Evolutionary conservation across 2,888 invertebrate species (phyloP).

Genomic region (Chrysomela aeneicollis): DNA sequence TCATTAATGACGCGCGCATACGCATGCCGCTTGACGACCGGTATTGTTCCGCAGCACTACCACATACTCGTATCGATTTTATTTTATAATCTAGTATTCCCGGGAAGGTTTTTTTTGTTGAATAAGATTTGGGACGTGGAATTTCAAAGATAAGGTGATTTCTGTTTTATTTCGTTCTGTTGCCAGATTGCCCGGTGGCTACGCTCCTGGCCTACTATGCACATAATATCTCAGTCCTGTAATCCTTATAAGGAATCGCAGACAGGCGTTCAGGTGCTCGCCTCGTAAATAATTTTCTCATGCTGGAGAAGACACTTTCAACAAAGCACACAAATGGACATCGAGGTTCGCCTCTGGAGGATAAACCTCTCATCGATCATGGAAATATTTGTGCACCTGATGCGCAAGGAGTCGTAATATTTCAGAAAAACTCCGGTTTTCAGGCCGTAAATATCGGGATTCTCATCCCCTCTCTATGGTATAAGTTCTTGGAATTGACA

Average conservation of each 20-base stretch:
- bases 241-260: slow-evolving; percentile 26
- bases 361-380: slow-evolving; percentile 21
- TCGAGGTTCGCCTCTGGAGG: slow-evolving; percentile 15
- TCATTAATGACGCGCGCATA: too few species aligned
- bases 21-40: too few species aligned
- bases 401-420: slow-evolving; percentile 9
- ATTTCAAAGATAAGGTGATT: too few species aligned
- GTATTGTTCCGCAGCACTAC: too few species aligned
- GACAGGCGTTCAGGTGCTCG: slow-evolving; percentile 25
- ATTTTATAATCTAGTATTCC: too few species aligned
- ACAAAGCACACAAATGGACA: slow-evolving; percentile 24
- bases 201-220: too few species aligned
- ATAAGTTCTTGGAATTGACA: background rate
- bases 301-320: slow-evolving; percentile 34
- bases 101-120: too few species aligned
- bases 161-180: too few species aligned
- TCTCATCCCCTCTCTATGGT: background rate
- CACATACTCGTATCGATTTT: too few species aligned
- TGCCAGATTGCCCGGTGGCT: too few species aligned
- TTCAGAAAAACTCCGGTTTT: slow-evolving; percentile 4
- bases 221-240: background rate
- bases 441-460: slow-evolving; percentile 8
- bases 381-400: slow-evolving; percentile 13
- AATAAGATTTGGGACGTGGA: too few species aligned
- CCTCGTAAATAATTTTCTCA: slow-evolving; percentile 33